Percentiles rank a stretch among this genome's conserved stretches.
Conservation (phyloP, 2,797 vertebrate species). For the Smutsia gigantea region DNA sequence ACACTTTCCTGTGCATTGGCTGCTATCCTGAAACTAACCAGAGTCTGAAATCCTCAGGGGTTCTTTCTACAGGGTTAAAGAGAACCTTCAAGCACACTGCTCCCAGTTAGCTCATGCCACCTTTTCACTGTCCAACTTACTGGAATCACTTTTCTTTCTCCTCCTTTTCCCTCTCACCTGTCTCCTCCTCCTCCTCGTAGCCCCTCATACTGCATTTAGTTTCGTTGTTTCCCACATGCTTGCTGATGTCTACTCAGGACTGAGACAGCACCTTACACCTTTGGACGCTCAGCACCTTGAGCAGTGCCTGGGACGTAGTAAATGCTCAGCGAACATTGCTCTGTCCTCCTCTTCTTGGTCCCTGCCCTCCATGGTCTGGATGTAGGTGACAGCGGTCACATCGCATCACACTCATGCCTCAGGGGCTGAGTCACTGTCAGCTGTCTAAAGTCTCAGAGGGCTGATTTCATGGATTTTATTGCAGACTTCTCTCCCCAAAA, state of each 20-base stretch:
- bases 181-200: neutral
- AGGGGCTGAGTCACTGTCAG: neutral
- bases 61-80: neutral
- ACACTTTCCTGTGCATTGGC: neutral
- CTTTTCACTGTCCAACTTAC: neutral
- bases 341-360: neutral
- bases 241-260: neutral
- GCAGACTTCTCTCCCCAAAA: neutral
- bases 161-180: neutral
- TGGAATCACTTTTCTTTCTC: neutral
- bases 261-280: neutral
- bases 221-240: neutral
- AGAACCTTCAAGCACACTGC: neutral
- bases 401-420: neutral
- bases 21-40: neutral
- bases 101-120: neutral
- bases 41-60: neutral
- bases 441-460: neutral
- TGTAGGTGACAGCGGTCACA: neutral
- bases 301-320: neutral
- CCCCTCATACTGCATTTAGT: neutral
- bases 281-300: neutral
- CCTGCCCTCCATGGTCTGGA: neutral
- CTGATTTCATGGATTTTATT: neutral
- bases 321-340: neutral